Evolutionary conservation across 2,797 vertebrate genomes (phyloP), one percentile per base, ranked within the genome.

Genomic region (Microctenopoma steveboyesi): DNA sequence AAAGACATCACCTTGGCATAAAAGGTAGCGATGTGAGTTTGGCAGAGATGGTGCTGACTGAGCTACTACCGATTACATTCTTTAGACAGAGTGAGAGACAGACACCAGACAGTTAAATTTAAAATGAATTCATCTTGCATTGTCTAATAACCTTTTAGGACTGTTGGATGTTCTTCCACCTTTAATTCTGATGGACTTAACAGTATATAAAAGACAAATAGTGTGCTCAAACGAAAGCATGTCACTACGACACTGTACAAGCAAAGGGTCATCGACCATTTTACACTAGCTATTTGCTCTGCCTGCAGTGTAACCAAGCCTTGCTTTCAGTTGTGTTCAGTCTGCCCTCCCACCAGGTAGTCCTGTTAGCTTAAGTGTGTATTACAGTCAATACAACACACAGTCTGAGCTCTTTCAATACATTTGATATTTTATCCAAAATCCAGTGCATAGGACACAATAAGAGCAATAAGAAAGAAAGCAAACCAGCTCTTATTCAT

Each of bases 401-500:
- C 11, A 22, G 56, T 28, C 35, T 6, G 57, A 63, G 52, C 72
- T 69, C 39, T 79, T 74, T 59, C n/a, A 15, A 69, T 54, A 61
- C 39, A 49, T 30, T 30, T 30, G 4, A 30, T 9, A 61, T 75
- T 30, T 39, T 57, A 73, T 83, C 50, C 45, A 74, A 69, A 70
- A 69, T 74, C 73, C 56, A 74, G 35, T 52, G 62, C 70, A 70
- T 22, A 22, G 2, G 22, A 22, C 22, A 22, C 22, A 22, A 22
- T 22, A 22, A 22, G 22, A 22, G 22, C 76, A 53, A 69, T 59
- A 69, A 57, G 62, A 72, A 69, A 86, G 74, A 74, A 79, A 88
- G 80, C 81, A 86, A 88, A 74, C 61, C 66, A 78, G 82, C 59
- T 75, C 65, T 61, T 58, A 66, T 65, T 84, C 67, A 71, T 81